Evolutionary conservation across 2,888 invertebrate species (phyloP).

Genomic region (Hypercompe scribonia): DNA sequence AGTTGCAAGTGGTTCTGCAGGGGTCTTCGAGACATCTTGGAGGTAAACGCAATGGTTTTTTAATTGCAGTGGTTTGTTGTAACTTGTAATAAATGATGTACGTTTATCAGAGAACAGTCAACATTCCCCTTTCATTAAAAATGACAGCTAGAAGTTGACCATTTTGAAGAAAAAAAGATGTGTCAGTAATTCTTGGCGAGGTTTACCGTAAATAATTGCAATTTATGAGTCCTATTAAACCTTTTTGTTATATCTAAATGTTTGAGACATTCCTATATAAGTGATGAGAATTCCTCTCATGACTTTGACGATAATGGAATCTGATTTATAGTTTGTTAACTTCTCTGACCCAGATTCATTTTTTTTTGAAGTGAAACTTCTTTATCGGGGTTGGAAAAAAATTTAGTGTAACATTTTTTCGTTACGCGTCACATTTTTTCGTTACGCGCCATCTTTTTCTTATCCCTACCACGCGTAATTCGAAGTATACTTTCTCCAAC

Average conservation of each 20-base stretch:
- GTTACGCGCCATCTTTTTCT: no score
- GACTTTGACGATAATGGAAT: not conserved
- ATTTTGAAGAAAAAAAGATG: slow-evolving; percentile 4
- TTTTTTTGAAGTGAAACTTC: no score
- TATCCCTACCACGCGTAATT: no score
- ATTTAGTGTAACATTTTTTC: no score
- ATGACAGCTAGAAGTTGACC: slow-evolving; percentile 3
- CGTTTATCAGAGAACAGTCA: slow-evolving; percentile 20
- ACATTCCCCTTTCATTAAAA: slow-evolving; percentile 21
- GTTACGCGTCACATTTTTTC: no score
- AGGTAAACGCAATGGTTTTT: slow-evolving; percentile 40
- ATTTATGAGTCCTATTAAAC: not conserved
- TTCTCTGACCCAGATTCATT: no score
- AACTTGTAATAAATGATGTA: slow-evolving; percentile 19
- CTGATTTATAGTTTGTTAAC: no score
- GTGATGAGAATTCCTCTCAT: not conserved
- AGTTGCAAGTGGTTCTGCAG: slow-evolving; percentile 58
- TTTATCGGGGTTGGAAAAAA: no score
- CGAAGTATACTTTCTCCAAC: no score
- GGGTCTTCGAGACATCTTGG: slow-evolving; percentile 51
- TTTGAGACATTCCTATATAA: not conserved
- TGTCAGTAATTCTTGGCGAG: not conserved
- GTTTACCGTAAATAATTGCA: slow-evolving; percentile 1
- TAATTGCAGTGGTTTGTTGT: slow-evolving; percentile 32
- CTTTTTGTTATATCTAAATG: slow-evolving; percentile 2